These are phyloP conservation scores for Dorcus parallelipipedus DNA, from an alignment of 2,888 invertebrate species.

Conservation along the genomic window DNA sequence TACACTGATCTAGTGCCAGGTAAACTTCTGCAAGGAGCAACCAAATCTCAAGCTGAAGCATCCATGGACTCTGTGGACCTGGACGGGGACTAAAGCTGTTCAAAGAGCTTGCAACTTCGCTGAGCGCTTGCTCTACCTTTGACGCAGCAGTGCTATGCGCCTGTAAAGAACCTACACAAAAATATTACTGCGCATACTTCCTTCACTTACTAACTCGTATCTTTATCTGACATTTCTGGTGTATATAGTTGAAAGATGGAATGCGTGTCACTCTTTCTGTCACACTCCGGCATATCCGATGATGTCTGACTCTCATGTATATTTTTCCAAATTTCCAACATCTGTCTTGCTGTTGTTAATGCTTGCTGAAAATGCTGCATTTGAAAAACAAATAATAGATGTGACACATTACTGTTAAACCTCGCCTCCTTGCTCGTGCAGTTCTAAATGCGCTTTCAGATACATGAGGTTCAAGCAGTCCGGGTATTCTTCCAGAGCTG, in stretches of 20 bases:
- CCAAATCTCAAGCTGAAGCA: conserved; percentile 77
- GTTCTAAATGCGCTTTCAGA: conserved; percentile 78
- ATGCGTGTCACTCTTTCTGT: conserved; percentile 74
- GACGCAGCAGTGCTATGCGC: conserved; percentile 84
- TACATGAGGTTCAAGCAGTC: conserved; percentile 79
- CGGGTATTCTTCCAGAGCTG: conserved; percentile 88
- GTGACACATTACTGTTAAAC: conserved; percentile 32
- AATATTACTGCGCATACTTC: background rate
- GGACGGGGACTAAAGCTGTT: conserved; percentile 70
- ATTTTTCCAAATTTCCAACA: conserved; percentile 83
- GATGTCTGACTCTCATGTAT: conserved; percentile 66
- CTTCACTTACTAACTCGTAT: conserved; percentile 64
- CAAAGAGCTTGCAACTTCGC: conserved; percentile 85
- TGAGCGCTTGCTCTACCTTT: conserved; percentile 83
- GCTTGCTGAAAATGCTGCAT: conserved; percentile 57
- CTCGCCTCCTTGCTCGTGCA: conserved; percentile 72
- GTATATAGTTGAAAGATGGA: conserved; percentile 72
- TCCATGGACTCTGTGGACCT: conserved; percentile 73
- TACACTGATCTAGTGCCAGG: conserved; percentile 71
- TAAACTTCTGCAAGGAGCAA: conserved; percentile 83
- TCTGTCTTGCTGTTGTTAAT: conserved; percentile 80
- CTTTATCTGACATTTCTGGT: conserved; percentile 76
- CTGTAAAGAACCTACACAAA: conserved; percentile 70
- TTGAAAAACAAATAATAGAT: too few relatives aligned
- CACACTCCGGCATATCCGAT: conserved; percentile 61